These are phyloP conservation scores for Aramus guarauna DNA, from an alignment of 2,113 vertebrate species.

Conservation along the genomic window DNA sequence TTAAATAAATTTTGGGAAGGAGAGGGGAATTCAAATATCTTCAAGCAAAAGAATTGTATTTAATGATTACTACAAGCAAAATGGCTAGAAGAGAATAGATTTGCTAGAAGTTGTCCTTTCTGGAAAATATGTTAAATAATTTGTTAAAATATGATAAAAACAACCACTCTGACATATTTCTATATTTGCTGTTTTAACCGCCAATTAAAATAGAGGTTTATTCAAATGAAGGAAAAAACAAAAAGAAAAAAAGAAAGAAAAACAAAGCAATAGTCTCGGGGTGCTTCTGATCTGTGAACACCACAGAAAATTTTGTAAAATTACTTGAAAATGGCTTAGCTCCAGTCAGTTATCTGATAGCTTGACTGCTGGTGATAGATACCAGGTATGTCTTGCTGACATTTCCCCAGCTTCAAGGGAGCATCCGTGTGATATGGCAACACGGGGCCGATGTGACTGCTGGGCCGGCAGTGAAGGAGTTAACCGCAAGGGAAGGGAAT, in stretches of 20 bases:
- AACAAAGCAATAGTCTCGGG: accelerated
- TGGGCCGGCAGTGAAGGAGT: neutral
- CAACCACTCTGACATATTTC: neutral
- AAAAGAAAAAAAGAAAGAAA: too few species aligned
- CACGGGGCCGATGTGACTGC: neutral
- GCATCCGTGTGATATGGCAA: neutral
- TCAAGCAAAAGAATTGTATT: neutral
- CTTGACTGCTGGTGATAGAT: conserved; percentile 1
- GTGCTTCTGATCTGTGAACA: neutral
- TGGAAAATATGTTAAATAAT: neutral
- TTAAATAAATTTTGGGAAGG: neutral
- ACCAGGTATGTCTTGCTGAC: neutral
- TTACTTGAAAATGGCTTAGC: neutral
- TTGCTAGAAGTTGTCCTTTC: neutral
- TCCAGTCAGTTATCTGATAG: neutral
- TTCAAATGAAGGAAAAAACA: neutral
- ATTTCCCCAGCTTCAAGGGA: neutral
- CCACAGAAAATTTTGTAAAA: neutral
- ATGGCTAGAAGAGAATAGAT: neutral
- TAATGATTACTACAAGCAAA: neutral
- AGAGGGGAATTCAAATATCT: neutral
- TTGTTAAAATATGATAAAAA: neutral
- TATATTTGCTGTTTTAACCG: neutral
- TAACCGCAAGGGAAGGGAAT: neutral
- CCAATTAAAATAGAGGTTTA: neutral